A percentile compares a stretch with the other conserved stretches of the same genome.
phyloP scores from a whole-genome alignment of 2,113 vertebrate species.

The Hydrochoerus hydrochaeris region DNA sequence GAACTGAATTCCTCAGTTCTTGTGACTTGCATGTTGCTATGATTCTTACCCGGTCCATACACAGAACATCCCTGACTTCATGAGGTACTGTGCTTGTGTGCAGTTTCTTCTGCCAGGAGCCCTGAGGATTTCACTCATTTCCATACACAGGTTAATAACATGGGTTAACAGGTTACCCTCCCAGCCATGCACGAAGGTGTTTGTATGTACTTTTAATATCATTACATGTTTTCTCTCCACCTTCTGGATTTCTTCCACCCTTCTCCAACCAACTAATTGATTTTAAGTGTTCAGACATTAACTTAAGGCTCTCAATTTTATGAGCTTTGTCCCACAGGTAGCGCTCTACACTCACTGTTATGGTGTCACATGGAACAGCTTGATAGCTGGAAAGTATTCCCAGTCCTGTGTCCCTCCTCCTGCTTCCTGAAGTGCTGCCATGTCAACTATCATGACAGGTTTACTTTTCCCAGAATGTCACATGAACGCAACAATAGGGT shows the following conservation, averaged over 20 bases:
- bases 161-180: background rate
- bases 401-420: background rate
- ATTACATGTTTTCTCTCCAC: background rate
- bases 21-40: no score
- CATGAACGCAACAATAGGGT: background rate
- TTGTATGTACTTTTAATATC: background rate
- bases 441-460: background rate
- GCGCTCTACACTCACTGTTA: background rate
- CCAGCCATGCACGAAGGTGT: background rate
- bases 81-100: background rate
- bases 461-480: background rate
- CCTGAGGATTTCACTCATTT: no score
- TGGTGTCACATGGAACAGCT: background rate
- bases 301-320: background rate
- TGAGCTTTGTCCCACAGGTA: background rate
- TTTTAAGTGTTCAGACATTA: background rate
- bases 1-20: background rate
- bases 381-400: background rate
- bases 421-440: background rate
- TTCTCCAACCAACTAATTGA: background rate
- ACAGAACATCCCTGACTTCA: fast-evolving
- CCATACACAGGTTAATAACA: background rate
- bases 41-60: background rate
- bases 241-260: background rate
- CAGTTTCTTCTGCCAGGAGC: background rate